Evolutionary conservation across 2,888 invertebrate species (phyloP).

Genomic region (Agriopis leucophaearia): DNA sequence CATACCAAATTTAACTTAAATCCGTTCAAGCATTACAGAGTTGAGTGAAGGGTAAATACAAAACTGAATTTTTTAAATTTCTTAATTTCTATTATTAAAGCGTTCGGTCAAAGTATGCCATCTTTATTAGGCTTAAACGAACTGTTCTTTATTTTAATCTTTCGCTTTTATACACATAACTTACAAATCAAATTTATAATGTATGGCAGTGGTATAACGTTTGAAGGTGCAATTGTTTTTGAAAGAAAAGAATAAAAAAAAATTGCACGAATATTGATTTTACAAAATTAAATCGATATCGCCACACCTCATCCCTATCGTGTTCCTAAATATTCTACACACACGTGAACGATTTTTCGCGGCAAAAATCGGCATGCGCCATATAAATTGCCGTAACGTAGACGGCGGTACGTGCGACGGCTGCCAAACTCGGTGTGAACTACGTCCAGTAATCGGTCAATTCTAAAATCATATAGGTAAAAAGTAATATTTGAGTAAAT

Average conservation of each 20-base stretch:
- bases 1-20: no score
- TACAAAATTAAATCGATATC: background rate
- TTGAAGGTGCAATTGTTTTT: background rate
- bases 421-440: conserved; percentile 23
- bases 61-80: no score
- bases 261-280: background rate
- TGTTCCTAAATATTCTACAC: conserved; percentile 38
- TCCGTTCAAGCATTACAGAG: no score
- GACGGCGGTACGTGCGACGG: conserved; percentile 48
- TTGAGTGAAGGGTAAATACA: no score
- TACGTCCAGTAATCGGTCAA: conserved; percentile 40
- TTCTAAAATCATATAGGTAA: conserved; percentile 46
- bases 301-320: background rate
- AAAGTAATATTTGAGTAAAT: background rate
- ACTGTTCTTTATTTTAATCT: no score
- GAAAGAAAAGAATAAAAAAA: background rate
- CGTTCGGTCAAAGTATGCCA: no score
- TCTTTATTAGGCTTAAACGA: no score
- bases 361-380: conserved; percentile 36
- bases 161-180: no score
- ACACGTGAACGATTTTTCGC: conserved; percentile 42
- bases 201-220: background rate
- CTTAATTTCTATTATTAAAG: no score
- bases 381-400: conserved; percentile 49
- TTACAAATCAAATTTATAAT: no score